Percentiles rank a stretch among this genome's conserved stretches.
These are phyloP conservation scores for Sebastes aleutianus DNA, from an alignment of 2,797 vertebrate species.

Conservation along the genomic window DNA sequence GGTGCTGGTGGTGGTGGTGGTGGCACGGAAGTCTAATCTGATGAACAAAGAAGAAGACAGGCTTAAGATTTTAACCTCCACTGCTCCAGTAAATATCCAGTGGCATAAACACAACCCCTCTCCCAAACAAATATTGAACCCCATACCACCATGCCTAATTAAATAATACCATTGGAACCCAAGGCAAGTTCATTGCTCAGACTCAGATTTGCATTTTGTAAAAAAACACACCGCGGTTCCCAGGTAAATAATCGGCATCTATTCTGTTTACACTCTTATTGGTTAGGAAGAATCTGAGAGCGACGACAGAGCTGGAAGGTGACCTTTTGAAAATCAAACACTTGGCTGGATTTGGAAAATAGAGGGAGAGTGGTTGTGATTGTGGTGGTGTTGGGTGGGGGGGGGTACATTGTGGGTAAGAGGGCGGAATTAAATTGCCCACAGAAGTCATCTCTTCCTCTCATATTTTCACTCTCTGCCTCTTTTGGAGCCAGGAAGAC, in stretches of 20 bases:
- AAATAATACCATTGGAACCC: constrained; percentile 45
- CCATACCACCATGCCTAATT: constrained; percentile 37
- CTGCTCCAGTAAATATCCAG: constrained; percentile 73
- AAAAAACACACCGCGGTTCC: background rate
- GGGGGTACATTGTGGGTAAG: constrained; percentile 26
- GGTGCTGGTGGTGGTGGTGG: constrained; percentile 39
- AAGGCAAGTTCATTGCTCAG: constrained; percentile 26
- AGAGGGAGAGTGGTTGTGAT: background rate
- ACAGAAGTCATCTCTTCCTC: constrained; percentile 41
- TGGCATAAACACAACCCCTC: constrained; percentile 72
- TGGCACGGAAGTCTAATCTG: constrained; percentile 68
- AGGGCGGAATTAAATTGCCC: constrained; percentile 55
- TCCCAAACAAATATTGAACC: constrained; percentile 59
- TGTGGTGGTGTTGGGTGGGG: background rate
- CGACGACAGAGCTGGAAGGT: constrained; percentile 41
- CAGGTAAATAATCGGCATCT: constrained; percentile 35
- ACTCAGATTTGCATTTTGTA: constrained; percentile 32
- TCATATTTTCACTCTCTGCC: constrained; percentile 45
- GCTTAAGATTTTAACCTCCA: constrained; percentile 70
- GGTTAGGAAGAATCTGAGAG: background rate
- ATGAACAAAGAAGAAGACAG: constrained; percentile 67
- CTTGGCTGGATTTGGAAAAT: constrained; percentile 47
- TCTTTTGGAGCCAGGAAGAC: constrained; percentile 61
- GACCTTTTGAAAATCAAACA: constrained; percentile 68
- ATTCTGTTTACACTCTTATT: constrained; percentile 2